These are phyloP conservation scores for Drosophila athabasca DNA, from an alignment of 1,140 invertebrate species.

Conservation along the genomic window DNA sequence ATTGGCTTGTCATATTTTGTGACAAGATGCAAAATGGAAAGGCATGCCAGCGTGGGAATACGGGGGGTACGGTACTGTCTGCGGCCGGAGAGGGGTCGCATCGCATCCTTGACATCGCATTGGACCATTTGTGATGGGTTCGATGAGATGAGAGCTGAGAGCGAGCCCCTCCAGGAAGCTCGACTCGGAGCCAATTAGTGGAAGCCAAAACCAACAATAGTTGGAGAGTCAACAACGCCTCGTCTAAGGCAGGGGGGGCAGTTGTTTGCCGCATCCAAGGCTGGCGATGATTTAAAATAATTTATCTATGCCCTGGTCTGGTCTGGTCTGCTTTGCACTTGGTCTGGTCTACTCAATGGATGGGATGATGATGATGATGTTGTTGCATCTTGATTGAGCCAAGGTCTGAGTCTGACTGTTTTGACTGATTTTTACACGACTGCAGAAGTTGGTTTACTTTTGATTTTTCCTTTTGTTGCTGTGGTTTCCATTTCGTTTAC, in stretches of 20 bases:
- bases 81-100: conserved; percentile 24
- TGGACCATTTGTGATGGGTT: conserved; percentile 34
- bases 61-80: conserved; percentile 6
- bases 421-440: conserved; percentile 38
- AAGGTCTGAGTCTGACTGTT: conserved; percentile 39
- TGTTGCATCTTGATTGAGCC: conserved; percentile 60
- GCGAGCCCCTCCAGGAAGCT: conserved; percentile 64
- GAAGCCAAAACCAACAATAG: conserved; percentile 40
- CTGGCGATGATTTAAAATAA: conserved; percentile 64
- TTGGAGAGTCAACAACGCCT: conserved; percentile 23
- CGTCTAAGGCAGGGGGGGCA: conserved; percentile 2
- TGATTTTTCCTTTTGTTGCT: conserved; percentile 10
- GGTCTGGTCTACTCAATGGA: conserved; percentile 30
- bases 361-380: conserved; percentile 9
- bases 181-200: conserved; percentile 53
- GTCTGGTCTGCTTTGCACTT: conserved; percentile 2
- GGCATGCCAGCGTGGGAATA: conserved; percentile 56
- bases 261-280: conserved; percentile 44
- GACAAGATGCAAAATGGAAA: conserved; percentile 71
- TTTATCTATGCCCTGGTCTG: conserved; percentile 55
- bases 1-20: conserved; percentile 67
- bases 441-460: conserved; percentile 59
- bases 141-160: conserved; percentile 11
- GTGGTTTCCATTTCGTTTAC: conserved; percentile 26
- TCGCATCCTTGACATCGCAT: conserved; percentile 59